Base-by-base conservation (phyloP, 1,140 invertebrate species). In the Panulirus ornatus region DNA sequence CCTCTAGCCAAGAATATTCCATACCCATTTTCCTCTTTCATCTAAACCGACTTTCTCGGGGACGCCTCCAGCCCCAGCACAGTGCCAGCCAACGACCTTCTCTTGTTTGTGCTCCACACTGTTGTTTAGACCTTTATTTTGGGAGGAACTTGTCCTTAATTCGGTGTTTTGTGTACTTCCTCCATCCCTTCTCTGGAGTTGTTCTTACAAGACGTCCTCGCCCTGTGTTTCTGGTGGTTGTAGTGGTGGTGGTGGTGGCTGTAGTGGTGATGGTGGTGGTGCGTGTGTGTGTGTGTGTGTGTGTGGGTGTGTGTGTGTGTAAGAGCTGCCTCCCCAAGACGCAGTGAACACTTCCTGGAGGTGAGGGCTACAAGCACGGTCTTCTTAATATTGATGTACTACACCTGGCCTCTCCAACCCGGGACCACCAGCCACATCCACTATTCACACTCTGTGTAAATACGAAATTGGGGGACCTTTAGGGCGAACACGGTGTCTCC, bases 21-120 rank as follows among this genome's bases (percentile, higher is more conserved):
- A 88, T 88, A 88, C 58, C 86, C 86, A 88, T 88, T 88, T 88
- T 81, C 86, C 86, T 88, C 86, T 88, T 88, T 88, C 86, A 88
- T 88, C 86, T 88, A 81, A 82, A 88, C 86, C 58, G 11, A 47
- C 54, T 81, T 79, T 66, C 86, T 71, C 73, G 54, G 75, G 75
- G 75, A 70, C 76, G 73, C 2, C 40, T 51, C 30, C 0, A 70
- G 1, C 63, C 76, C 66, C 19, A n/a, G 40, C 40, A 38, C 54
- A 36, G 75, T 38, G 73, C 14, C 14, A 27, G 36, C n/a, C 14
- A 8, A 3, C 30, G 27, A 40, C 5, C 19, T 19, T 34, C 40
- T 54, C 44, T 38, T 54, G 30, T 75, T 27, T 34, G 14, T 71
- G 27, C 22, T 42, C 22, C 44, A 27, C 44, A 22, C 70, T 22